Percentiles rank a stretch among this genome's conserved stretches.
Evolutionary conservation across 1,140 invertebrate species (phyloP).

Genomic region (Oppia nitens): DNA sequence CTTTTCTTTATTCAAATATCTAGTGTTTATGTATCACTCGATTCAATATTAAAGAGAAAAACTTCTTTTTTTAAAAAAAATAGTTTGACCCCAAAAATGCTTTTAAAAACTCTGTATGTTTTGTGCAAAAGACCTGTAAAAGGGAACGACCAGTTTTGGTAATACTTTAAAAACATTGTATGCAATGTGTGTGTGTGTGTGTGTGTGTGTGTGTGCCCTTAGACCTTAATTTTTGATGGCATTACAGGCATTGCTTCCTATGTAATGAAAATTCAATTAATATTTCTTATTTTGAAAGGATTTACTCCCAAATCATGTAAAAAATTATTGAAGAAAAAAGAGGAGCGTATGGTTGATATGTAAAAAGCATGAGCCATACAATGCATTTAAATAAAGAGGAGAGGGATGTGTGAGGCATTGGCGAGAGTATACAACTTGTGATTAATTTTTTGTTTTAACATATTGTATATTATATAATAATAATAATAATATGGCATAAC

Average conservation of each 20-base stretch:
- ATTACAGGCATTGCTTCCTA: not conserved
- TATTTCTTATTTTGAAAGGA: not conserved
- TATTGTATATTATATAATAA: no score
- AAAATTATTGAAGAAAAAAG: not conserved
- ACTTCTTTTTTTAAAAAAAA: no score
- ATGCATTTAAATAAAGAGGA: no score
- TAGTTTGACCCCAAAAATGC: not conserved
- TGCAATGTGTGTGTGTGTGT: no score
- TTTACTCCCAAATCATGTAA: not conserved
- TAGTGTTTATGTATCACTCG: not conserved
- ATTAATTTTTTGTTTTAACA: no score
- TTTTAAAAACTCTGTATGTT: not conserved
- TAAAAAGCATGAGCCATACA: not conserved
- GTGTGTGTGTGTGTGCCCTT: not conserved
- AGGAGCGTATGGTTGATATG: not conserved
- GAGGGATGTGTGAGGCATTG: no score
- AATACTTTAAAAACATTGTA: no score
- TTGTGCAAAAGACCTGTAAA: not conserved
- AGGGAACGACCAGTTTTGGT: no score
- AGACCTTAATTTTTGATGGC: not conserved
- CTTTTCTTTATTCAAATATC: no score
- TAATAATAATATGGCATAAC: no score
- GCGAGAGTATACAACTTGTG: no score
- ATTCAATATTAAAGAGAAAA: no score
- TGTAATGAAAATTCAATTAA: not conserved